A percentile compares a stretch with the other conserved stretches of the same genome.
phyloP scores from a whole-genome alignment of 1,140 invertebrate genomes.

The Orchesella cincta region DNA sequence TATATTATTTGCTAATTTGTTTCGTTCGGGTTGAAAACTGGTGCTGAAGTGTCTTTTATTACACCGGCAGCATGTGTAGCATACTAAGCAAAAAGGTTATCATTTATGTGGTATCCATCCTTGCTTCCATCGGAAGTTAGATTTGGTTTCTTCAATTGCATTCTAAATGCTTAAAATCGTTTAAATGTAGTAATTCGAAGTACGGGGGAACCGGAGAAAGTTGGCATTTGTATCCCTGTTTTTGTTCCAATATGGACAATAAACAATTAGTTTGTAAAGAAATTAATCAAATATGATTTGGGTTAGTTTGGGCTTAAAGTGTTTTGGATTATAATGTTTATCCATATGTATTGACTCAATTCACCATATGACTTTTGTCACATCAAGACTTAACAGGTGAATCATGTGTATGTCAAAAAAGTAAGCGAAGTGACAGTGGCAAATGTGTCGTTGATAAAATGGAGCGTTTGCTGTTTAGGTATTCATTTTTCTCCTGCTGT shows the following conservation, averaged over 20 bases:
- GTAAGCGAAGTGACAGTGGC: not conserved
- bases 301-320: not conserved
- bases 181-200: no score
- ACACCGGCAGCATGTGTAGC: not conserved
- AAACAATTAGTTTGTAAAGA: not conserved
- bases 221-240: no score
- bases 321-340: not conserved
- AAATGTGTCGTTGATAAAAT: not conserved
- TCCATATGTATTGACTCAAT: not conserved
- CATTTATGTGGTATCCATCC: not conserved
- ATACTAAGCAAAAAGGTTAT: not conserved
- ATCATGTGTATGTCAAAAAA: not conserved
- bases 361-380: not conserved
- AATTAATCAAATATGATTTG: not conserved
- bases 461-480: not conserved
- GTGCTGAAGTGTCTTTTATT: not conserved
- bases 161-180: not conserved
- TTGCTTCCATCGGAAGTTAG: not conserved
- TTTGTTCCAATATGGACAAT: not conserved
- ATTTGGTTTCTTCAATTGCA: not conserved
- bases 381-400: not conserved
- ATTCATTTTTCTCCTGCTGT: no score
- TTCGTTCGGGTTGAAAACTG: no score
- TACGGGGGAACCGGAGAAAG: no score
- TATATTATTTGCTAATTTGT: not conserved